phyloP scores from a whole-genome alignment of 1,140 invertebrate species.

The Metaphire vulgaris region DNA sequence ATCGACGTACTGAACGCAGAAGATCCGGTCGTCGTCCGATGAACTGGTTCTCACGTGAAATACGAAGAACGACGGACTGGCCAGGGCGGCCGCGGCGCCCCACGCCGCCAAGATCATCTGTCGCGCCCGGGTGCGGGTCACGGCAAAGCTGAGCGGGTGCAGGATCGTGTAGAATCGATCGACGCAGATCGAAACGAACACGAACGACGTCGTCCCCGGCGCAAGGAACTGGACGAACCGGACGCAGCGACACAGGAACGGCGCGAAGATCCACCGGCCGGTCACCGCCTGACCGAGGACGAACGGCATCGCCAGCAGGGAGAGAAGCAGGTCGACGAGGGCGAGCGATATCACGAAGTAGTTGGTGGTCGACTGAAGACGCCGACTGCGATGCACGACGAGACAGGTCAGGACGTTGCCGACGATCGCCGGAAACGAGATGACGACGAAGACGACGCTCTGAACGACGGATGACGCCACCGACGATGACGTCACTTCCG shows the following conservation, averaged over 20 bases:
- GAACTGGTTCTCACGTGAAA: conserved; percentile 27
- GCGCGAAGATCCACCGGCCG: conserved; percentile 35
- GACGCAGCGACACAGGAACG: conserved; percentile 37
- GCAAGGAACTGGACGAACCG: conserved; percentile 36
- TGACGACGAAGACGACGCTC: conserved; percentile 31
- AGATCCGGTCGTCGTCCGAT: conserved; percentile 29
- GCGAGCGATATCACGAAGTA: conserved; percentile 41
- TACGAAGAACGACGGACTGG: conserved; percentile 36
- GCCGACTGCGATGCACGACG: conserved; percentile 39
- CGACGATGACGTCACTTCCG: too few species aligned
- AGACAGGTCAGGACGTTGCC: conserved; percentile 42
- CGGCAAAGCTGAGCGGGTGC: conserved; percentile 43
- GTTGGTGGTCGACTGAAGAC: conserved; percentile 46
- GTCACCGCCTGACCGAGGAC: conserved; percentile 31
- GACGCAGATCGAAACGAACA: conserved; percentile 37
- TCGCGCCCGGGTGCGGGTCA: conserved; percentile 41
- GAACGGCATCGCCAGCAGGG: conserved; percentile 34
- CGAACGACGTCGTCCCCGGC: conserved; percentile 32
- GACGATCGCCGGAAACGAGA: conserved; percentile 35
- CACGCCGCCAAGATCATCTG: conserved; percentile 35
- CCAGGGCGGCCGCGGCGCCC: conserved; percentile 30
- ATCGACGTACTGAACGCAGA: conserved; percentile 20
- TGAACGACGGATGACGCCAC: too few species aligned
- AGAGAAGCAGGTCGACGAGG: conserved; percentile 33
- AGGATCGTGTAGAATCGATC: conserved; percentile 46